These are phyloP conservation scores for Cephalopachus bancanus DNA, from an alignment of 2,797 vertebrate genomes.

Conservation along the genomic window DNA sequence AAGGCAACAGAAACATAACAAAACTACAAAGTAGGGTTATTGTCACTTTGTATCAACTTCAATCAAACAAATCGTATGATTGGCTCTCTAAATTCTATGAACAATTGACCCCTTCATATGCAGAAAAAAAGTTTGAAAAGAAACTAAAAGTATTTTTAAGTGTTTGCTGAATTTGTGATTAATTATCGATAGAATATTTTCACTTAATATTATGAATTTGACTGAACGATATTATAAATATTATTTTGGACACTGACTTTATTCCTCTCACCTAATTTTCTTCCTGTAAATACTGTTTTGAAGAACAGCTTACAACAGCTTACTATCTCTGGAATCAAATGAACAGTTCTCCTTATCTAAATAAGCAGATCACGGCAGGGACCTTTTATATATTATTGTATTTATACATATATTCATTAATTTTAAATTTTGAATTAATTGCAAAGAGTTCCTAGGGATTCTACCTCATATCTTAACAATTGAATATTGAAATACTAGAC, in stretches of 20 bases:
- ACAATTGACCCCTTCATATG: background rate
- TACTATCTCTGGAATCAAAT: background rate
- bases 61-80: slow-evolving; percentile 9
- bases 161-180: slow-evolving; percentile 2
- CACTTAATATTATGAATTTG: background rate
- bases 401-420: background rate
- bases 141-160: background rate
- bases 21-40: background rate
- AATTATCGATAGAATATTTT: slow-evolving; percentile 1
- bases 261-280: slow-evolving; percentile 7
- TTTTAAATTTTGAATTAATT: slow-evolving; percentile 21
- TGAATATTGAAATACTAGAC: background rate
- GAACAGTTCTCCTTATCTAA: slow-evolving; percentile 1
- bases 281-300: slow-evolving; percentile 6
- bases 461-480: background rate
- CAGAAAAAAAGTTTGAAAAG: background rate
- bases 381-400: background rate
- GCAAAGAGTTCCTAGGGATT: background rate
- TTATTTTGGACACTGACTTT: background rate
- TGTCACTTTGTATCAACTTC: background rate
- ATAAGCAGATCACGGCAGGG: background rate
- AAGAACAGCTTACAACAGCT: background rate
- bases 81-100: background rate
- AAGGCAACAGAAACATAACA: slow-evolving; percentile 1
- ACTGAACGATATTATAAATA: background rate